Percentiles rank a stretch among this genome's conserved stretches.
These are phyloP conservation scores for Danio tinwini DNA, from an alignment of 2,797 vertebrate species.

Conservation along the genomic window DNA sequence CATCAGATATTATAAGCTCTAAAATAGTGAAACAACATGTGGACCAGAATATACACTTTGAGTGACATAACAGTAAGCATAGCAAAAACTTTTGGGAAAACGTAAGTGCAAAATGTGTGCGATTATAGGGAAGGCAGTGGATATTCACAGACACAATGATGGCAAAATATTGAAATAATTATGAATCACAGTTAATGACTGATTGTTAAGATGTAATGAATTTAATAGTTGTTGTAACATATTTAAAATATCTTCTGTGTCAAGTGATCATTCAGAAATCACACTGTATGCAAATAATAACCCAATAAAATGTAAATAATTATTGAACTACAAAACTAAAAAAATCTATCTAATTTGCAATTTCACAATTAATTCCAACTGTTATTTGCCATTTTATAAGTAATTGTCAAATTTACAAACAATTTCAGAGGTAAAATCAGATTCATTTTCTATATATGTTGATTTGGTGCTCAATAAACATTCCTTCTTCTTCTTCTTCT, in stretches of 20 bases:
- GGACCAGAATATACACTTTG: not conserved
- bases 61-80: constrained; percentile 13
- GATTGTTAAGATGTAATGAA: no score
- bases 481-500: not conserved
- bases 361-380: no score
- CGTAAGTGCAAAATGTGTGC: constrained; percentile 44
- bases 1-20: constrained; percentile 14
- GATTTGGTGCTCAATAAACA: not conserved
- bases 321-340: no score
- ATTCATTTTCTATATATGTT: not conserved
- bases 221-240: no score
- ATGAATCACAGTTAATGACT: constrained; percentile 33
- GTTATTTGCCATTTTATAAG: no score
- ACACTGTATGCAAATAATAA: no score
- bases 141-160: constrained; percentile 30
- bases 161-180: constrained; percentile 11
- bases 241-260: not conserved
- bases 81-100: constrained; percentile 41
- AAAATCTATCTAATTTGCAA: no score
- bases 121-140: constrained; percentile 9
- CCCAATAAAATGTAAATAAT: no score
- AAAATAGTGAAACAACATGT: constrained; percentile 18
- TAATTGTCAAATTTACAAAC: no score
- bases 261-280: constrained; percentile 3
- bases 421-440: no score